Evolutionary conservation across 92 coral and sea anemone species (phyloP).

Genomic region (Palythoa grandis): DNA sequence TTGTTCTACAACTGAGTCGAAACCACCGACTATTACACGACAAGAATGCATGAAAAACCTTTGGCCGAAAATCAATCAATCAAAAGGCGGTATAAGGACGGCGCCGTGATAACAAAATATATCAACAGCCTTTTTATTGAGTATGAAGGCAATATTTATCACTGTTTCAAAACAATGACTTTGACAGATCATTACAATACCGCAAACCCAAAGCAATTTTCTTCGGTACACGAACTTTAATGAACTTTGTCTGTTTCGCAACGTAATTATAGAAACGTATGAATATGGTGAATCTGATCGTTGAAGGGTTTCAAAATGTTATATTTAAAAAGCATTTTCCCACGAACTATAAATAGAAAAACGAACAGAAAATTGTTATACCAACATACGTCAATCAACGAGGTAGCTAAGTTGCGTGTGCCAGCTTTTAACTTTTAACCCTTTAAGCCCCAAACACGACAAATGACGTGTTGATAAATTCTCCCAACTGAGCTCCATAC

Average conservation of each 20-base stretch:
- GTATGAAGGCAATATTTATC: slow-evolving; percentile 6
- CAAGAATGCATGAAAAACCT: neutral
- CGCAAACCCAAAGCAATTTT: neutral
- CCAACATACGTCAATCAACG: no score
- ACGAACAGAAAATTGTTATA: neutral
- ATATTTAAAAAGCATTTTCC: neutral
- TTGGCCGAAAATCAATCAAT: neutral
- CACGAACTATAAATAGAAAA: neutral
- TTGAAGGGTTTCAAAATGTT: neutral
- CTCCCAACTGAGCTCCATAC: no score
- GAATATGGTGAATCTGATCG: neutral
- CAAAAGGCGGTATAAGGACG: neutral
- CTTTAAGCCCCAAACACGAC: no score
- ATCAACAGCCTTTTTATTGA: slow-evolving; percentile 24
- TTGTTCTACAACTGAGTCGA: neutral
- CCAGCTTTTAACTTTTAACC: no score
- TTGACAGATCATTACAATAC: neutral
- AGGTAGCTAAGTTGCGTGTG: no score
- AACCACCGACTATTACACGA: neutral
- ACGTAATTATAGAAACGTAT: neutral
- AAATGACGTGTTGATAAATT: no score
- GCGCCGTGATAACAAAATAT: neutral
- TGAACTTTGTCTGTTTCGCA: neutral
- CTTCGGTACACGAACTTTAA: neutral
- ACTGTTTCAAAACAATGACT: neutral